phyloP scores from a whole-genome alignment of 2,113 vertebrate genomes.

The Mus spicilegus region DNA sequence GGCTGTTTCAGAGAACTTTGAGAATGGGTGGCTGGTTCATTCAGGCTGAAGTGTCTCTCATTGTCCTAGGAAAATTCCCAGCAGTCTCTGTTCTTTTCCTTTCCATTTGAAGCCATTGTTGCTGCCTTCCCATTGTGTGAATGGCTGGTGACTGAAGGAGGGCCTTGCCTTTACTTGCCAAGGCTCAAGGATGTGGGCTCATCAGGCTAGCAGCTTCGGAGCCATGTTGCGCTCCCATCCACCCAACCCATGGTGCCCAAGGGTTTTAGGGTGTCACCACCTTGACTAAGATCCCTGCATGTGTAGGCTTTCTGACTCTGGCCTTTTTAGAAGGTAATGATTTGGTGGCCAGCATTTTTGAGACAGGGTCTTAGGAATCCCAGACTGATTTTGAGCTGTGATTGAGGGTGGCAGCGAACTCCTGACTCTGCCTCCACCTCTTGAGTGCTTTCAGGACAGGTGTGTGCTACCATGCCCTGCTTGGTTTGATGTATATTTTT shows the following conservation, averaged over 20 bases:
- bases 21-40: constrained; percentile 65
- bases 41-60: background rate
- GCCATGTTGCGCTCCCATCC: background rate
- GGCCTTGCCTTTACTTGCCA: background rate
- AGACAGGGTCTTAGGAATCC: background rate
- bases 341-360: background rate
- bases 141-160: background rate
- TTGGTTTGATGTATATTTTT: background rate
- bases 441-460: background rate
- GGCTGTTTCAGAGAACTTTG: constrained; percentile 42
- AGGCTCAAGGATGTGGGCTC: background rate
- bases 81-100: constrained; percentile 19
- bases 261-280: background rate
- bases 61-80: constrained; percentile 2
- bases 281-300: background rate
- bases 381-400: background rate
- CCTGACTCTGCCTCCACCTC: background rate
- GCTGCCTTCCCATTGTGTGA: background rate
- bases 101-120: constrained; percentile 46
- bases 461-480: background rate
- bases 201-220: background rate
- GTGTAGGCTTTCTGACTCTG: background rate
- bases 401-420: background rate
- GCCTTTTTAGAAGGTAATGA: background rate
- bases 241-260: background rate